These are phyloP conservation scores for Arctia plantaginis DNA, from an alignment of 2,888 invertebrate species.

Conservation along the genomic window DNA sequence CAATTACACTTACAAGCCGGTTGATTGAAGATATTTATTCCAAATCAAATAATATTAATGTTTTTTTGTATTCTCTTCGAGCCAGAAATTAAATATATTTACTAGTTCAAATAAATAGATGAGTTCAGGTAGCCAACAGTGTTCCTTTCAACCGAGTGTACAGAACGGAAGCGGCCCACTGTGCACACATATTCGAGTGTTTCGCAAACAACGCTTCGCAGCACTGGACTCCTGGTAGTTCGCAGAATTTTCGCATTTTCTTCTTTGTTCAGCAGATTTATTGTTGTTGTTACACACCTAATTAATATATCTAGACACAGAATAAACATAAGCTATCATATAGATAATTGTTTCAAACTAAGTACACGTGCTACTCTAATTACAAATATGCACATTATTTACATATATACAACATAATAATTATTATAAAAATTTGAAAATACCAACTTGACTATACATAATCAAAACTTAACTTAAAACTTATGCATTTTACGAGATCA, in stretches of 20 bases:
- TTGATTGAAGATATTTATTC: neutral
- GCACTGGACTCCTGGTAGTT: conserved; percentile 48
- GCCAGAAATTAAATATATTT: neutral
- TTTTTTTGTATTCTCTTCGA: neutral
- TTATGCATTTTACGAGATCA: too few relatives aligned
- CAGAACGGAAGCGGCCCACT: conserved; percentile 35
- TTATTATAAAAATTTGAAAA: too few relatives aligned
- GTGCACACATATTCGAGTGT: conserved; percentile 40
- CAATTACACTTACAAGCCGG: neutral
- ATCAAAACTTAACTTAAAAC: too few relatives aligned
- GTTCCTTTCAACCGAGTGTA: conserved; percentile 14
- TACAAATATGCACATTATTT: too few relatives aligned
- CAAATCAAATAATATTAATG: neutral
- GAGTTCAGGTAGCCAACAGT: neutral
- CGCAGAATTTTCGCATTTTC: conserved; percentile 42
- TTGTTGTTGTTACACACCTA: conserved; percentile 11
- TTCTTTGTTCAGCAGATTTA: conserved; percentile 19
- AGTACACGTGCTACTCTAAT: too few relatives aligned
- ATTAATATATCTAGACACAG: neutral
- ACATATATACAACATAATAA: too few relatives aligned
- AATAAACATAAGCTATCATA: too few relatives aligned
- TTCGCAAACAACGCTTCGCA: conserved; percentile 40
- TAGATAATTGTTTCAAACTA: too few relatives aligned
- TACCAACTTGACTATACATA: too few relatives aligned
- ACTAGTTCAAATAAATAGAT: neutral